phyloP scores from a whole-genome alignment of 2,888 invertebrate species.

The Isoperla grammatica region DNA sequence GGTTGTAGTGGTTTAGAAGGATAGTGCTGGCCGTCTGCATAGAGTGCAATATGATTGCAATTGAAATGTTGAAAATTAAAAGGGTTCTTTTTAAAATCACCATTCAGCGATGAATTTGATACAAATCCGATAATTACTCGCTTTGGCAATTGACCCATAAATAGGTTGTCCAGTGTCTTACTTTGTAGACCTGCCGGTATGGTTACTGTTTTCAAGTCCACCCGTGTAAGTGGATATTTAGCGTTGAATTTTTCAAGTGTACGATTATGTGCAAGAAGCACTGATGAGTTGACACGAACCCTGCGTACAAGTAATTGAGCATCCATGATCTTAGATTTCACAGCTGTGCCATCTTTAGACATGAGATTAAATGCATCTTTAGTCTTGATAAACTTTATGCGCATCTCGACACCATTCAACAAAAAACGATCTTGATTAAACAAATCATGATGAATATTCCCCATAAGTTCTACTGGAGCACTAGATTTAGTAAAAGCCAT shows the following conservation, averaged over 20 bases:
- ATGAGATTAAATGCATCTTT: neutral
- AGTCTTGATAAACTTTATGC: constrained; percentile 1
- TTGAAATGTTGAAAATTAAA: neutral
- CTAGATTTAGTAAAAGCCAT: neutral
- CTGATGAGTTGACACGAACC: constrained; percentile 28
- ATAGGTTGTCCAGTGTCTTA: constrained; percentile 37
- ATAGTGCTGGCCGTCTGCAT: neutral
- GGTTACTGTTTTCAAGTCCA: constrained; percentile 30
- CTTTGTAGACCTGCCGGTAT: constrained; percentile 31
- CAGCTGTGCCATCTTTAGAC: neutral
- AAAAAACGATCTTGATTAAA: constrained; percentile 3
- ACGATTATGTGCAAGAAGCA: constrained; percentile 31
- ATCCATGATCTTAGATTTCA: constrained; percentile 29
- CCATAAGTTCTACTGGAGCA: constrained; percentile 8
- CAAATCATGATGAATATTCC: constrained; percentile 12
- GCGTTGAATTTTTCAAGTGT: constrained; percentile 28
- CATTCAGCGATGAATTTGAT: constrained; percentile 28
- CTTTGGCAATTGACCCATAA: constrained; percentile 37
- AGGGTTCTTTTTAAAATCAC: neutral
- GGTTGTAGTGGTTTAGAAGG: neutral
- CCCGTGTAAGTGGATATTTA: constrained; percentile 30
- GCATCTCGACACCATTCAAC: constrained; percentile 15
- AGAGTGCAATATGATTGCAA: neutral
- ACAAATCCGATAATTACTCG: constrained; percentile 37
- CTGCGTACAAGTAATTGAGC: constrained; percentile 30